A percentile compares a stretch with the other conserved stretches of the same genome.
These are phyloP conservation scores for Hoplodrina ambigua DNA, from an alignment of 2,888 invertebrate species.

Conservation along the genomic window DNA sequence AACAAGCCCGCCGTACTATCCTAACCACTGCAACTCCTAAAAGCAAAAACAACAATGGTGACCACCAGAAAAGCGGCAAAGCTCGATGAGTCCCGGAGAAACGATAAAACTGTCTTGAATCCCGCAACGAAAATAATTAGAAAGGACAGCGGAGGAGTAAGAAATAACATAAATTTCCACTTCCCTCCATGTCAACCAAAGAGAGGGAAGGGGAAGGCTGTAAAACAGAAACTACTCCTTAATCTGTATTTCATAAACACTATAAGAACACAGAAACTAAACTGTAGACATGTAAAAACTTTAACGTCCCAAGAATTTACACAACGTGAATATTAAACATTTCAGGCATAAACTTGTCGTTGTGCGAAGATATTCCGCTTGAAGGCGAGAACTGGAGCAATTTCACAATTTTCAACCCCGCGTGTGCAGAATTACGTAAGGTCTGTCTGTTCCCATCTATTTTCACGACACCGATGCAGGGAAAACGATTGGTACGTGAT, in stretches of 20 bases:
- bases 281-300: conserved; percentile 14
- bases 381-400: conserved; percentile 31
- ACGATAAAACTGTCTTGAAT: too few relatives aligned
- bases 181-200: too few relatives aligned
- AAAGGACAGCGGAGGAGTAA: too few relatives aligned
- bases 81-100: too few relatives aligned
- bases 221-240: not conserved
- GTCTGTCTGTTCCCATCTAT: conserved; percentile 18
- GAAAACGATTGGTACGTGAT: conserved; percentile 44
- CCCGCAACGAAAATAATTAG: too few relatives aligned
- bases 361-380: conserved; percentile 29
- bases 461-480: conserved; percentile 40
- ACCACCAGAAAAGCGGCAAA: too few relatives aligned
- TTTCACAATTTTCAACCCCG: conserved; percentile 36
- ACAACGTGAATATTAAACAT: conserved; percentile 38
- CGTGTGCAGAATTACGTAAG: conserved; percentile 40
- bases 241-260: conserved; percentile 3
- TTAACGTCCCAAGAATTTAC: conserved; percentile 30
- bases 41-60: too few relatives aligned
- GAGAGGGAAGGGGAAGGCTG: too few relatives aligned
- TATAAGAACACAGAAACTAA: conserved; percentile 15
- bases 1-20: too few relatives aligned
- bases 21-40: too few relatives aligned
- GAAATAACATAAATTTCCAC: too few relatives aligned
- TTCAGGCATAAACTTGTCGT: conserved; percentile 33